phyloP scores from a whole-genome alignment of 1,140 invertebrate species.

The Caerostris extrusa region DNA sequence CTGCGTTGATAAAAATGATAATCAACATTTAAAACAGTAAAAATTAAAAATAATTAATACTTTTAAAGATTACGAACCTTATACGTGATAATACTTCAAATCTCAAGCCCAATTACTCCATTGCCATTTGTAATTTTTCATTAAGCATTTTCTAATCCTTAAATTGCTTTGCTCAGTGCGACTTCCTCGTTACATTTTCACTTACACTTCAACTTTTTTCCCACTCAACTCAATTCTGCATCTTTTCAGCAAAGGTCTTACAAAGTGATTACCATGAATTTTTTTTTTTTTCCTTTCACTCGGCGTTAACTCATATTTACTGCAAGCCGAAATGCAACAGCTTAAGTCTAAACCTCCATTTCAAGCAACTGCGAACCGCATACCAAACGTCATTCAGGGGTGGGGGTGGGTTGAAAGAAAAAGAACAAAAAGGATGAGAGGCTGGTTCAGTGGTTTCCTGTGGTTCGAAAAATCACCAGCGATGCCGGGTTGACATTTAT shows the following conservation, averaged over 20 bases:
- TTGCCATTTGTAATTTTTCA: not conserved
- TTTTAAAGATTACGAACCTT: no score
- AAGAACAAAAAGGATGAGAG: not conserved
- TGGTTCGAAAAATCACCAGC: constrained; percentile 21
- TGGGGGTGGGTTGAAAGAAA: not conserved
- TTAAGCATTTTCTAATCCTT: not conserved
- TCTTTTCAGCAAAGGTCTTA: not conserved
- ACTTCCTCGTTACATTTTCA: not conserved
- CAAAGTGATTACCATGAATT: constrained; percentile 50
- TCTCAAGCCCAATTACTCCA: not conserved
- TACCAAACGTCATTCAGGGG: constrained; percentile 16
- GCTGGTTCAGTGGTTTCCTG: not conserved
- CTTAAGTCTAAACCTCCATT: constrained; percentile 56
- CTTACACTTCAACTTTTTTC: not conserved
- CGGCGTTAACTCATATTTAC: constrained; percentile 32
- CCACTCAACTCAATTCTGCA: not conserved
- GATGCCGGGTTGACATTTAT: constrained; percentile 58
- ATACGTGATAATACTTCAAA: not conserved
- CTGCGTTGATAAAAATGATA: no score
- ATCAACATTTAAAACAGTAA: no score
- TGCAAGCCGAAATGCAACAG: constrained; percentile 35
- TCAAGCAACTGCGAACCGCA: constrained; percentile 8
- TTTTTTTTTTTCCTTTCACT: not conserved
- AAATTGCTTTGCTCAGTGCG: not conserved
- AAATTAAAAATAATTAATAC: no score